phyloP scores from a whole-genome alignment of 1,140 invertebrate genomes.

The Thaumatotibia leucotreta region DNA sequence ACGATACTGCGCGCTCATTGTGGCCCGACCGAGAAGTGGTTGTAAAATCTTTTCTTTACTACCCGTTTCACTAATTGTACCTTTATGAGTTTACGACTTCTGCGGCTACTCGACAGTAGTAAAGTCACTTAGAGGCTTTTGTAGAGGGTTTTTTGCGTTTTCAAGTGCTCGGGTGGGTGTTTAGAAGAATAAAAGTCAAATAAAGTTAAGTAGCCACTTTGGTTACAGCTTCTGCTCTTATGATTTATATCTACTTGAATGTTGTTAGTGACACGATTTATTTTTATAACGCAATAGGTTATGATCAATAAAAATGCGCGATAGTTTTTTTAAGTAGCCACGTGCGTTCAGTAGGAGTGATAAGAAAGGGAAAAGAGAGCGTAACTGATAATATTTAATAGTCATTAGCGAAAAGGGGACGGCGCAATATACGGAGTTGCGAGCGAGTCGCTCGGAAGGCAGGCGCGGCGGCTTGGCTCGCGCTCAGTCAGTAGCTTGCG shows the following conservation, averaged over 20 bases:
- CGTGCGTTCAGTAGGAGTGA: conserved; percentile 60
- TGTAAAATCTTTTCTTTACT: conserved; percentile 77
- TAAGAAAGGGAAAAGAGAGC: conserved; percentile 69
- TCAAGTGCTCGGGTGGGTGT: conserved; percentile 15
- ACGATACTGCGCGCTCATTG: conserved; percentile 75
- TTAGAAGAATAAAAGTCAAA: conserved; percentile 14
- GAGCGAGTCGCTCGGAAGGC: conserved; percentile 56
- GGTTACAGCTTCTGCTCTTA: neutral
- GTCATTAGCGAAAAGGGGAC: conserved; percentile 75
- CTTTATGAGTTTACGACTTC: conserved; percentile 74
- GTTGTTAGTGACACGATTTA: neutral
- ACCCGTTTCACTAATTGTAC: conserved; percentile 75
- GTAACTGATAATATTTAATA: conserved; percentile 74
- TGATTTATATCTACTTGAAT: conserved; percentile 6
- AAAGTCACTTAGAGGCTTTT: conserved; percentile 58
- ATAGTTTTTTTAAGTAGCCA: conserved; percentile 25
- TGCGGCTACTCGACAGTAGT: conserved; percentile 68
- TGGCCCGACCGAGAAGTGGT: conserved; percentile 67
- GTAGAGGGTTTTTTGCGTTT: conserved; percentile 43
- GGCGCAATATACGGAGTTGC: conserved; percentile 62
- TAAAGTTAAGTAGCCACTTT: neutral
- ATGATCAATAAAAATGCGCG: neutral
- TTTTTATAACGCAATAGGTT: neutral
- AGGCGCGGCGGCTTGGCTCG: conserved; percentile 45
- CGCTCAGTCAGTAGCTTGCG: conserved; percentile 64